Base-by-base conservation (phyloP, 2,888 invertebrate genomes). In the Eupithecia vulgata region DNA sequence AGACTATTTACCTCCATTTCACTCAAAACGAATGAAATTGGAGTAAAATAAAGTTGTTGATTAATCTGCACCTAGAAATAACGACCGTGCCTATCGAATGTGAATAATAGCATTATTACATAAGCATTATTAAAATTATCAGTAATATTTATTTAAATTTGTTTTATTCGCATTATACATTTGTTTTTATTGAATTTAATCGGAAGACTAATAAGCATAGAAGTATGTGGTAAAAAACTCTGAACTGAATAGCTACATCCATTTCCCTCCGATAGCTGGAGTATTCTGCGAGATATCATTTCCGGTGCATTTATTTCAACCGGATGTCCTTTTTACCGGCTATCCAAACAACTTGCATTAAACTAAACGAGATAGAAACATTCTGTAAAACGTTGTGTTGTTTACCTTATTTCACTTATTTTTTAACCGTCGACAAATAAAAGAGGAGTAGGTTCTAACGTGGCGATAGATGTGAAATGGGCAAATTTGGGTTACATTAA, bases 41-140 rank as follows among this genome's bases (percentile, higher is more conserved):
- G 52, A 57, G 25, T 57, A 1, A 5, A 25, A 57, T 21, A 52
- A 52, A 0, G 12, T 21, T 21, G 5, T 21, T 12, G 12, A 25
- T 12, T 25, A 17, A 1, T 17, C 48, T 52, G 21, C 21, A 34
- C 6, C 15, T 61, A 30, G 15, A 15, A 61, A 61, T 61, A 30
- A 30, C 34, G 61, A 61, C 61, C 34, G 0, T 7, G 61, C 61
- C 6, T 8, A 61, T 61, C 13, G 1, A 37, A n/a, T n/a, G n/a
- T n/a, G n/a, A n/a, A n/a, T n/a, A n/a, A n/a, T n/a, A n/a, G n/a
- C n/a, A n/a, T 79, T 79, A 75, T 71, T 69, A 79, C n/a, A n/a
- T n/a, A n/a, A 81, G 81, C 81, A 81, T 81, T 83, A 81, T 81
- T 84, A 85, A 84, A 85, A 80, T 72, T 68, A n/a, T 70, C 42